Evolutionary conservation across 2,888 invertebrate species (phyloP).

Genomic region (Chrysopilus asiliformis): DNA sequence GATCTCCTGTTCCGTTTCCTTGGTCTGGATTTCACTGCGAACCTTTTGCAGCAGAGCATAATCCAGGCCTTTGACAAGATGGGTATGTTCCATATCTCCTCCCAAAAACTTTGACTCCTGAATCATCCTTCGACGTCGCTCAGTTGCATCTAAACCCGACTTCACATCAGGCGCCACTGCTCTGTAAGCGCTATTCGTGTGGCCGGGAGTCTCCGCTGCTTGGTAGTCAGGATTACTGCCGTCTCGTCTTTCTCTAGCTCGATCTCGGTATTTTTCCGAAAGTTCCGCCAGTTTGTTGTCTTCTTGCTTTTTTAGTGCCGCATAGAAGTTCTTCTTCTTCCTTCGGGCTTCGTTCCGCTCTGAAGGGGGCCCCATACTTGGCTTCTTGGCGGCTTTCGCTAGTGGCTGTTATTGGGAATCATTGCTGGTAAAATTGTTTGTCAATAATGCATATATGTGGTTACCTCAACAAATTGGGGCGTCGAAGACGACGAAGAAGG

Average conservation of each 20-base stretch:
- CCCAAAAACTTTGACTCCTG: conserved; percentile 99
- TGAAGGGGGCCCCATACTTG: conserved; percentile 38
- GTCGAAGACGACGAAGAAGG: conserved; percentile 41
- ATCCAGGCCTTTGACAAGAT: conserved; percentile 96
- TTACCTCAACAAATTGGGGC: no score
- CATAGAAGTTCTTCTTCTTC: conserved; percentile 91
- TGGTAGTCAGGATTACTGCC: conserved; percentile 71
- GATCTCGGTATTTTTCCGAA: conserved; percentile 83
- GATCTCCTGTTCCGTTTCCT: conserved; percentile 70
- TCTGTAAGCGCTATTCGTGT: conserved; percentile 39
- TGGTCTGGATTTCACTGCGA: conserved; percentile 69
- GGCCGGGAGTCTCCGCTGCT: conserved; percentile 59
- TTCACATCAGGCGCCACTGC: conserved; percentile 95
- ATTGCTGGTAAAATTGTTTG: conserved; percentile 25
- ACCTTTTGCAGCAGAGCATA: conserved; percentile 87
- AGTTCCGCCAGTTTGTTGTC: conserved; percentile 89
- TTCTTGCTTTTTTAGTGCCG: conserved; percentile 85
- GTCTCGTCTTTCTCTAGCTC: conserved; percentile 82
- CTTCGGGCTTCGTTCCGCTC: conserved; percentile 72
- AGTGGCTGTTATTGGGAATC: conserved; percentile 17
- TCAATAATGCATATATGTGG: no score
- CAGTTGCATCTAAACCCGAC: conserved; percentile 88
- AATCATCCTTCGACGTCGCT: conserved; percentile 86
- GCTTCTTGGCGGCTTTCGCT: conserved; percentile 21
- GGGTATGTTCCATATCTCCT: conserved; percentile 99